Evolutionary conservation across 2,113 vertebrate genomes (phyloP), one percentile per base, ranked within the genome.

Genomic region (Macroglossus sobrinus): DNA sequence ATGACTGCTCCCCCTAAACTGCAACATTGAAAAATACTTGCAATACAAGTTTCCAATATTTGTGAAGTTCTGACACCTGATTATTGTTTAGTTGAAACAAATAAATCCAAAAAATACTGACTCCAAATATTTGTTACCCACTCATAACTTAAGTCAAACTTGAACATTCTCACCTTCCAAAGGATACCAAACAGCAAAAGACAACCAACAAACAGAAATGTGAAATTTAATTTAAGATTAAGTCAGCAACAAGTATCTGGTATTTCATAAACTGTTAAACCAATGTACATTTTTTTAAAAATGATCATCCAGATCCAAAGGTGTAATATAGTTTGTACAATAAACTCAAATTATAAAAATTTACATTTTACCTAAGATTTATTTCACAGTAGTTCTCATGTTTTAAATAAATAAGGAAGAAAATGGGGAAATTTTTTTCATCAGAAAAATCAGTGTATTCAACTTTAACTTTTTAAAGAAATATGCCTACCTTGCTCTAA

Each of bases 331-430:
- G 28, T 97, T 98, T 97, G 47, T 97, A 98, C 97, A 97, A 96
- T 96, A 92, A 96, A 96, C 89, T 95, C 97, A 97, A 94, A 92
- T 96, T 97, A 97, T 90, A 98, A 98, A 96, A 63, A 40, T 97
- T 96, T 94, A 96, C 92, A 98, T 98, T 98, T 98, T 98, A 98
- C 84, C 96, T 95, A 97, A 90, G 84, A 98, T 95, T 97, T 97
- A 90, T 85, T 96, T 61, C 97, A 97, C 80, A 96, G 89, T 94
- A 89, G 84, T 59, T 96, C 93, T 94, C 91, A 93, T 91, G 9
- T 59, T 74, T 40, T 91, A 33, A 98, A 96, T 43, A 86, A 97
- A 97, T 93, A 43, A 97, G 50, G 94, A 80, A 94, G 84, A 57
- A 81, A 55, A 87, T 59, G 47, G 40, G 24, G 61, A 43, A 24